These are phyloP conservation scores for Vulpes ferrilata DNA, from an alignment of 2,113 vertebrate species.

Conservation along the genomic window DNA sequence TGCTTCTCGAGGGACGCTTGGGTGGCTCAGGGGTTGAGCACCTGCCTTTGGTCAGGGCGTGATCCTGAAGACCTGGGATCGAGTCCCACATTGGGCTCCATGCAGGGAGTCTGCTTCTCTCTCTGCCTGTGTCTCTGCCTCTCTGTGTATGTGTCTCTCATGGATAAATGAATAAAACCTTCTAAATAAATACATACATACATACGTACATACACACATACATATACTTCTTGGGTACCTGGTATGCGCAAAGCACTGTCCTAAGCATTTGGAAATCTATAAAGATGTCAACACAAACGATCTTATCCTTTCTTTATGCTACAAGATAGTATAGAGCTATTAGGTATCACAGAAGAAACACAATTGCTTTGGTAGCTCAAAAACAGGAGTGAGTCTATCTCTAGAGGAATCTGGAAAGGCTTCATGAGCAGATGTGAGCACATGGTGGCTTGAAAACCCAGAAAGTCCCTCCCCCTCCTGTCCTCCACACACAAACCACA, in stretches of 20 bases:
- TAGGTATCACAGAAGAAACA: background rate
- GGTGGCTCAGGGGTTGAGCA: too few species aligned
- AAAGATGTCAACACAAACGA: background rate
- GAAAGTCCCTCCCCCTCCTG: background rate
- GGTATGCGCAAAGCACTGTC: background rate
- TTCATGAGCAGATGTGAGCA: background rate
- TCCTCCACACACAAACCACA: background rate
- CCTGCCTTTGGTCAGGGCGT: too few species aligned
- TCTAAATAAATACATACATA: too few species aligned
- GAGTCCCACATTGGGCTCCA: too few species aligned
- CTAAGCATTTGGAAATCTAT: background rate
- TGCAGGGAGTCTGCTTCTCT: too few species aligned
- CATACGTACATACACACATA: too few species aligned
- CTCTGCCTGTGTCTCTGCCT: too few species aligned
- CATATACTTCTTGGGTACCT: background rate
- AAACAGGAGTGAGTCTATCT: background rate
- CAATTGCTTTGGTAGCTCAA: background rate
- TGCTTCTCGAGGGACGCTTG: background rate
- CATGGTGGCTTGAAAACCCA: background rate
- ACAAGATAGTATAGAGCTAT: background rate
- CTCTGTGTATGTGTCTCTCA: too few species aligned
- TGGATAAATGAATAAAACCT: too few species aligned
- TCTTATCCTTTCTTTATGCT: background rate
- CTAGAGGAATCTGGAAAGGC: background rate
- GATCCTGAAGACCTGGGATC: too few species aligned